Percentiles rank a stretch among this genome's conserved stretches.
phyloP scores from a whole-genome alignment of 2,113 vertebrate species.

The Nymphicus hollandicus region DNA sequence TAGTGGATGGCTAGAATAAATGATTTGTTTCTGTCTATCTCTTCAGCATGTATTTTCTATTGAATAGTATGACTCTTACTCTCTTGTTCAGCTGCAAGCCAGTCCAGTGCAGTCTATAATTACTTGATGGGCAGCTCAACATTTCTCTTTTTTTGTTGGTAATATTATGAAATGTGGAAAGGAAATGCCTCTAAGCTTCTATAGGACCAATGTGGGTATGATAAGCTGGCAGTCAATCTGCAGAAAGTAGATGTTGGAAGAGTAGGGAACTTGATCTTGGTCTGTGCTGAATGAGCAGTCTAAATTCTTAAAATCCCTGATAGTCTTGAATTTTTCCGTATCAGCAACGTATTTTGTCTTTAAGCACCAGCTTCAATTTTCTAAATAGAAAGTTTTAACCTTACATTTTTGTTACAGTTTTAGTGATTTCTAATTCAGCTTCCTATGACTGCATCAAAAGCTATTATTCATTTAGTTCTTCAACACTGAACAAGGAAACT shows the following conservation, averaged over 20 bases:
- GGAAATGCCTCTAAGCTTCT: background rate
- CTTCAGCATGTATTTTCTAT: background rate
- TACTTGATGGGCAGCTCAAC: background rate
- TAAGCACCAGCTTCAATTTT: background rate
- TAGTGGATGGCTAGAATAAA: background rate
- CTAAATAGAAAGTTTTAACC: background rate
- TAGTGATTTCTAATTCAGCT: background rate
- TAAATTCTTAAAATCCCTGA: background rate
- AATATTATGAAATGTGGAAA: background rate
- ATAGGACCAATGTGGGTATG: background rate
- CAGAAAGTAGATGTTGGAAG: background rate
- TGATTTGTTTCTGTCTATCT: background rate
- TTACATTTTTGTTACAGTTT: background rate
- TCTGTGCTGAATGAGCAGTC: background rate
- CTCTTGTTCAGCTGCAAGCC: background rate
- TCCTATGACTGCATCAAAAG: background rate
- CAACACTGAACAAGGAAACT: background rate
- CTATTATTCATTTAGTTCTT: background rate
- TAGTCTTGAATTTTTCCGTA: background rate
- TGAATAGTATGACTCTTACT: background rate
- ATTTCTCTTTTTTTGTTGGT: background rate
- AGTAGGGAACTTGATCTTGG: background rate
- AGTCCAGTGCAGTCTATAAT: background rate
- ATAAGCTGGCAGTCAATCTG: background rate
- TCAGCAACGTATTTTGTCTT: background rate